Base-by-base conservation (phyloP, 2,888 invertebrate genomes). In the Athalia circularis region DNA sequence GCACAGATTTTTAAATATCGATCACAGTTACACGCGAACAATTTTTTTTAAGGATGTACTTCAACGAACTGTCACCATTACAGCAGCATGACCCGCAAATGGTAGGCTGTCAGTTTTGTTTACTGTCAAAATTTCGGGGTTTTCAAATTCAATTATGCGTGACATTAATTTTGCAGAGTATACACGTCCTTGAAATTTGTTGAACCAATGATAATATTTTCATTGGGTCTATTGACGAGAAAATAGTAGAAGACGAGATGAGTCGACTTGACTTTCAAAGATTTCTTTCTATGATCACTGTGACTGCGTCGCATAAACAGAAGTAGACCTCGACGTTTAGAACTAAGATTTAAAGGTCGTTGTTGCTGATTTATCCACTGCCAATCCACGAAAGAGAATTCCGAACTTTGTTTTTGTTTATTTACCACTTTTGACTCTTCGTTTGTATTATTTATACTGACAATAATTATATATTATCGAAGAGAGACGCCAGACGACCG, bases 41-140 rank as follows among this genome's bases (percentile, higher is more conserved):
- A 29, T 29, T 29, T 29, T 29, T 29, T 29, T 29, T 29, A 29
- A n/a, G 29, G 29, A 29, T 29, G 29, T 29, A 29, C 15, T 65
- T n/a, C 4, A 1, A 47, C 11, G 47, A 72, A 57, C 64, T 64
- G 62, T 77, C 77, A 77, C 43, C 48, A 54, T 68, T 68, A 79
- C 68, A 59, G 76, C 78, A 78, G 78, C 82, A 81, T 81, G 82
- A 83, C 79, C 77, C 82, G 67, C 77, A 75, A 13, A 78, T 43
- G 45, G 79, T 6, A 78, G 82, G 84, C 87, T 88, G 88, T 87
- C 87, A 88, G 85, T 85, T 85, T 86, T 87, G 84, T 86, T 87
- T 87, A 87, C 85, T 65, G 80, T 83, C 79, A 79, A 79, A 64
- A 80, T 74, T 48, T 65, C 29, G 8, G 67, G 61, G 57, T 59